phyloP scores from a whole-genome alignment of 2,888 invertebrate species.

The Dolomedes plantarius region DNA sequence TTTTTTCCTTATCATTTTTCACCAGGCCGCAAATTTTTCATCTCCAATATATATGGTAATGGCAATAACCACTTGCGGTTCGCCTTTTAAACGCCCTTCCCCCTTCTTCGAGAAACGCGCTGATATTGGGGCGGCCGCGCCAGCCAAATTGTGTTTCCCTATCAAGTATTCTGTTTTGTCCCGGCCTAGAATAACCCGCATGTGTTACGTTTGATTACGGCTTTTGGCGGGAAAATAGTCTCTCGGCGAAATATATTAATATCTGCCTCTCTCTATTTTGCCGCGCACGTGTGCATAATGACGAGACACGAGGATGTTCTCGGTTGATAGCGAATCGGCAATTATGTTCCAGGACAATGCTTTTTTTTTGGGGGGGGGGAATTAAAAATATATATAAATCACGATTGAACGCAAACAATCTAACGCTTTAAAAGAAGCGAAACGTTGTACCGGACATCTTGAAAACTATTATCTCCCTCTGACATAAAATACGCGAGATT shows the following conservation, averaged over 20 bases:
- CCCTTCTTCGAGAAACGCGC: no score
- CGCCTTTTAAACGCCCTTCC: slow-evolving; percentile 5
- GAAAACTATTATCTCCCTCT: no score
- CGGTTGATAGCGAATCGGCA: neutral
- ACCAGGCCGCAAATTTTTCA: slow-evolving; percentile 43
- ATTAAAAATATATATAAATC: no score
- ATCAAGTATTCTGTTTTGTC: neutral
- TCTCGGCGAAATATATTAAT: neutral
- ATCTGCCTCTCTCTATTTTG: neutral
- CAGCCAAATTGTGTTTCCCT: slow-evolving; percentile 1
- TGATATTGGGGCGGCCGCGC: neutral
- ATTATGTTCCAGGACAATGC: neutral
- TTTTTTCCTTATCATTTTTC: slow-evolving; percentile 36
- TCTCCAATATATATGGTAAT: slow-evolving; percentile 69
- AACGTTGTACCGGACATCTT: no score
- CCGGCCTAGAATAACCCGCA: neutral
- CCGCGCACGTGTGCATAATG: no score
- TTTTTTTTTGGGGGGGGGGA: no score
- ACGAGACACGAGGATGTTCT: no score
- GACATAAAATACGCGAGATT: no score
- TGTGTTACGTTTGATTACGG: neutral
- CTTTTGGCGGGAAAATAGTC: neutral
- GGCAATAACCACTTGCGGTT: slow-evolving; percentile 1
- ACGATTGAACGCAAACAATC: no score
- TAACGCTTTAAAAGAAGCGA: no score